Base-by-base conservation (phyloP, 1,140 invertebrate genomes). In the Nephotettix cincticeps region DNA sequence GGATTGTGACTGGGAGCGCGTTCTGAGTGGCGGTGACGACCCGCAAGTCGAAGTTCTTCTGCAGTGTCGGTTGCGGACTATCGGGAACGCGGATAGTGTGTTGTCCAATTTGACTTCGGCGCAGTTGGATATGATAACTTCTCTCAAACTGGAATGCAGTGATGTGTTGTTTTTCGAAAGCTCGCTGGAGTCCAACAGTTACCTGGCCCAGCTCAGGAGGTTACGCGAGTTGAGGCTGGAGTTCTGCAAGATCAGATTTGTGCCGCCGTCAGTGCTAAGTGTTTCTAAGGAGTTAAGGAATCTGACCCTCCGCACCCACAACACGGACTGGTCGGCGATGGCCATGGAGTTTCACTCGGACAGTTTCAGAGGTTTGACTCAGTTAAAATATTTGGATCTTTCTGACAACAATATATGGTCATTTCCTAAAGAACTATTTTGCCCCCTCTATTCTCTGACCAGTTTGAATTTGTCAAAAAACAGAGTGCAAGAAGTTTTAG, bases 321-420 rank as follows among this genome's bases (percentile, higher is more conserved):
- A 93, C 78, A 89, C 87, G 73, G 91, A 93, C 77, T 92, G 91
- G 91, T 91, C 90, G 1, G 86, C 89, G 28, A 90, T 92, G 85
- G 88, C 87, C 27, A 85, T 93, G 80, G 90, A 91, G 74, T 79
- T 94, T n/a, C 84, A 89, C 75, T 82, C 87, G 25, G 87, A 90
- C 72, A 88, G 90, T 68, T 86, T 93, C 66, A 80, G 86, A 14
- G 89, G 90, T 9, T 81, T 94, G 68, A 83, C 85, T 47, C 85
- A 90, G 76, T 82, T 94, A 30, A 84, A 87, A 70, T 83, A 85
- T 71, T 83, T 95, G 70, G 88, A 94, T 82, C 81, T 95, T 11
- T 88, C 87, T 68, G 88, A 90, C 75, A 94, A 94, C 81, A 92
- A 93, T 77, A 89, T 95, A 51, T 91, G 90, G 88, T 90, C 85